These are phyloP conservation scores for Eupithecia subfuscata DNA, from an alignment of 2,888 invertebrate genomes.

Conservation along the genomic window DNA sequence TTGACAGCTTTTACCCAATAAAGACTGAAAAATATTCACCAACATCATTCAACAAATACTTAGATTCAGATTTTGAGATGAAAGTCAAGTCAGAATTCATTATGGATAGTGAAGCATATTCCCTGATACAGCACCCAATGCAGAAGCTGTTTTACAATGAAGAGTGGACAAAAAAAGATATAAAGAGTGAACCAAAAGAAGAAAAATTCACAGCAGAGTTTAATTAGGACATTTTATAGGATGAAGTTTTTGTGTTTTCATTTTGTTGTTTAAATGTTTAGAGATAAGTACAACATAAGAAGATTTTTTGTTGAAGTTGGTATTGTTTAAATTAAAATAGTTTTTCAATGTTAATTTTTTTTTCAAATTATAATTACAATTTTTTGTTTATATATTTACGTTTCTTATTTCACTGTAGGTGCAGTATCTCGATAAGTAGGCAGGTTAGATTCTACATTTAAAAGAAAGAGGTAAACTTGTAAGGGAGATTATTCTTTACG, in stretches of 20 bases:
- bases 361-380: background rate
- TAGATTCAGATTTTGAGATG: slow-evolving; percentile 7
- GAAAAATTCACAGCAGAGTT: background rate
- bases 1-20: slow-evolving; percentile 17
- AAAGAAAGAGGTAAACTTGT: no score
- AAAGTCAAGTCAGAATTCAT: slow-evolving; percentile 32
- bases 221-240: background rate
- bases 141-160: background rate
- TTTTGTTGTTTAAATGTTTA: background rate
- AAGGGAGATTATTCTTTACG: no score
- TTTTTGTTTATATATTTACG: background rate
- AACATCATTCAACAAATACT: slow-evolving; percentile 9
- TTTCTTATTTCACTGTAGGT: background rate
- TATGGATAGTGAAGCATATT: slow-evolving; percentile 34
- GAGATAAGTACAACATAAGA: background rate
- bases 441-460: background rate
- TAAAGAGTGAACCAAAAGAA: slow-evolving; percentile 22
- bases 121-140: slow-evolving; percentile 23
- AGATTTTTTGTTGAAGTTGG: background rate
- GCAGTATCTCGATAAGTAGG: background rate
- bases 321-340: background rate
- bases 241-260: background rate
- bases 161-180: slow-evolving; percentile 23
- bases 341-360: background rate
- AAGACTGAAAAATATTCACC: slow-evolving; percentile 27